Base-by-base conservation (phyloP, 2,113 vertebrate species). In the Ptychochromis oligacanthus region DNA sequence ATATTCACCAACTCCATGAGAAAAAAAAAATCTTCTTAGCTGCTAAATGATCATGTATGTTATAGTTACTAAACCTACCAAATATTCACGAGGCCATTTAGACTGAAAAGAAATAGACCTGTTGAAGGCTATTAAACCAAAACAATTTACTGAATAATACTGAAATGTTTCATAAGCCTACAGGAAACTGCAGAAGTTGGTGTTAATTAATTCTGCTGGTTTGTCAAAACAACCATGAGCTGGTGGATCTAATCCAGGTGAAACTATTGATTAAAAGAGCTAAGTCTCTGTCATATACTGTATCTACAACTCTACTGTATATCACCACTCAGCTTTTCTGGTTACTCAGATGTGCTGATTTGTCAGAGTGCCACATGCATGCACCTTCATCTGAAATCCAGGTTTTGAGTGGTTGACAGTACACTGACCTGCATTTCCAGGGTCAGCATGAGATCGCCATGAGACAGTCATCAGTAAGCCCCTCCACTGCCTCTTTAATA, bases 401-500 rank as follows among this genome's bases (percentile, higher is more conserved):
- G 46, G 80, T 60, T 83, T 70, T 43, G 43, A 77, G 40, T 87
- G 77, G 31, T 22, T 64, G 46, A 57, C 17, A 34, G 70, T 46
- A 24, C 7, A n/a, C 80, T 83, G 75, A 55, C 22, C 72, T 20
- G 7, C 26, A 78, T 70, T 49, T 54, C 40, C 18, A 34, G 20
- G 14, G 38, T 75, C 80, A 83, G 20, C 61, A 82, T 75, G 6
- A 55, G 40, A 54, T 70, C 75, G 34, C 75, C 46, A 81, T 36
- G 65, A 36, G 24, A 61, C 34, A 20, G 74, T 80, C 64, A 52
- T 79, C 70, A 75, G 60, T 13, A 57, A 46, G 81, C 80, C 49
- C 43, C 55, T 82, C 59, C 57, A 26, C 64, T 78, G 67, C 31
- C 67, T 77, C 74, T 61, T 81, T 67, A 82, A 77, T 26, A 75